phyloP scores from a whole-genome alignment of 2,888 invertebrate genomes.

The Pecten maximus region DNA sequence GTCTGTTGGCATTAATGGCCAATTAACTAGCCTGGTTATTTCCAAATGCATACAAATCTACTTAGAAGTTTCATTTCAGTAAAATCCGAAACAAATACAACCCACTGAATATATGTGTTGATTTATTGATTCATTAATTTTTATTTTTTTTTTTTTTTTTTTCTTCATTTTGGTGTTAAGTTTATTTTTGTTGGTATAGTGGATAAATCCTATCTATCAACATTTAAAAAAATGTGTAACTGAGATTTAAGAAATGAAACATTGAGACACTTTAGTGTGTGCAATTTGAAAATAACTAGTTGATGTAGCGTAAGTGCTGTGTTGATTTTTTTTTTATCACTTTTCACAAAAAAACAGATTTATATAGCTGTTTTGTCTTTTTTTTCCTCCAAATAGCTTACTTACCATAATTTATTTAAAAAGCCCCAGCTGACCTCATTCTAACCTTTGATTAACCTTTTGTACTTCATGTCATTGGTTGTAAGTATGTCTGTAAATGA shows the following conservation, averaged over 20 bases:
- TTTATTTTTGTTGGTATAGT: no score
- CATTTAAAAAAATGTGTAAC: no score
- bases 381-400: neutral
- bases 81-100: neutral
- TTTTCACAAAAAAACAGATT: neutral
- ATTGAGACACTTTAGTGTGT: neutral
- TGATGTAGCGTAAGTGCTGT: neutral
- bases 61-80: neutral
- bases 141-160: no score
- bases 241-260: neutral
- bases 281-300: neutral
- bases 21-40: neutral
- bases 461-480: constrained; percentile 20
- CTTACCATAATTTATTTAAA: constrained; percentile 27
- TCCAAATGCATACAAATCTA: neutral
- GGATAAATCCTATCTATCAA: no score
- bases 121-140: no score
- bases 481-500: constrained; percentile 28
- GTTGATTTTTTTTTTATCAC: neutral
- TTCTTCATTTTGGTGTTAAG: no score
- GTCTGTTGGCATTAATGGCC: neutral
- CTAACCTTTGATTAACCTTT: constrained; percentile 19
- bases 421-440: constrained; percentile 27
- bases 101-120: no score
- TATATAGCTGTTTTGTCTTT: neutral